A percentile compares a stretch with the other conserved stretches of the same genome.
Evolutionary conservation across 2,113 vertebrate genomes (phyloP).

Genomic region (Epinephelus lanceolatus): DNA sequence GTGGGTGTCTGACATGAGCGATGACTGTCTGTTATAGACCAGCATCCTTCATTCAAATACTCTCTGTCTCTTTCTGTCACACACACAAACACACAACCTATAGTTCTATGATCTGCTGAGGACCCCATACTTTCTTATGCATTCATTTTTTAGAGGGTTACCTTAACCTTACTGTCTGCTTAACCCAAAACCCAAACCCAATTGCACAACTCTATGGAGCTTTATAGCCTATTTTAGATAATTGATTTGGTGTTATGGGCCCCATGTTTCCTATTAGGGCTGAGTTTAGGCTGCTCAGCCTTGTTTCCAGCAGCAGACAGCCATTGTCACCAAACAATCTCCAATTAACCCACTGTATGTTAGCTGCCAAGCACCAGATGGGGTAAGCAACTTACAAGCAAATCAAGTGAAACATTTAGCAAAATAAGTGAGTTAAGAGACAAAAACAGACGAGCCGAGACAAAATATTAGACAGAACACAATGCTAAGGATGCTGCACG

Average conservation of each 20-base stretch:
- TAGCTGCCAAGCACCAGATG: not conserved
- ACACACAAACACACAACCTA: not conserved
- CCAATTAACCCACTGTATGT: not conserved
- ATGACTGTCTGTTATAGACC: not conserved
- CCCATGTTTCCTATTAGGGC: not conserved
- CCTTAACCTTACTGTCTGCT: too few relatives aligned
- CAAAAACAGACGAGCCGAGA: not conserved
- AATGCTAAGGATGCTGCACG: too few relatives aligned
- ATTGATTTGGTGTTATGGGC: too few relatives aligned
- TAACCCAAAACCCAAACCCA: not conserved
- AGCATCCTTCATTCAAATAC: not conserved
- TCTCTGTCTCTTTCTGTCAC: not conserved
- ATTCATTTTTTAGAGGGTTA: not conserved
- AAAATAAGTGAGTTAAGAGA: not conserved
- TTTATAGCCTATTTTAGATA: too few relatives aligned
- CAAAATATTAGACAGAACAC: too few relatives aligned
- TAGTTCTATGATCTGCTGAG: not conserved
- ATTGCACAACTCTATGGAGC: not conserved
- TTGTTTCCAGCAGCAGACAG: not conserved
- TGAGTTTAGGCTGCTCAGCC: not conserved
- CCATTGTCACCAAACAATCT: too few relatives aligned
- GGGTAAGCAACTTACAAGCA: not conserved
- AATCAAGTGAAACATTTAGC: not conserved
- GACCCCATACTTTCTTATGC: not conserved
- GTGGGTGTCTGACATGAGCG: slow-evolving; percentile 16